Percentiles rank a stretch among this genome's conserved stretches.
phyloP scores from a whole-genome alignment of 2,113 vertebrate species.

The Gavia stellata region DNA sequence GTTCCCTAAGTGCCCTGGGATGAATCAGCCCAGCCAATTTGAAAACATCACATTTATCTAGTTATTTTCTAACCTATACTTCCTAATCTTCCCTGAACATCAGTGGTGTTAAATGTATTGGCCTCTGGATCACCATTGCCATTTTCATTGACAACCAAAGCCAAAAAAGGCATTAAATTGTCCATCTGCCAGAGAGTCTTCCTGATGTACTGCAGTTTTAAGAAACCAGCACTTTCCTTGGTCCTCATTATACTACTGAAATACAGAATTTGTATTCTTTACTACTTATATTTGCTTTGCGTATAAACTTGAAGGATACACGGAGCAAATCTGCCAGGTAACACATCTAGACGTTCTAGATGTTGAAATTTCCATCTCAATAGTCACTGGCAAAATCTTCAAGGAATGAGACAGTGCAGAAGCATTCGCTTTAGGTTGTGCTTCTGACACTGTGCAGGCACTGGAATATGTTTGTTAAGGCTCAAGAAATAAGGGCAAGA shows the following conservation, averaged over 20 bases:
- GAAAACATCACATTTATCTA: not conserved
- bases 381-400: not conserved
- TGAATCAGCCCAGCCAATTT: not conserved
- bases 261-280: not conserved
- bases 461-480: not conserved
- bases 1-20: not conserved
- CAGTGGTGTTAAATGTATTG: not conserved
- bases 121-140: not conserved
- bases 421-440: not conserved
- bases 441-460: not conserved
- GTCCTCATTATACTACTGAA: not conserved
- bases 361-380: not conserved
- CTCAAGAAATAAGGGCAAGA: not conserved
- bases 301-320: not conserved
- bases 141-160: not conserved
- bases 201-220: not conserved
- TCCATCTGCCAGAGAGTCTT: not conserved
- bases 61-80: not conserved
- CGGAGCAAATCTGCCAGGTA: not conserved
- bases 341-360: not conserved
- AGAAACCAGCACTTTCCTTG: not conserved
- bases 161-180: not conserved
- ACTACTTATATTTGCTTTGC: not conserved
- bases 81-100: not conserved
- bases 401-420: not conserved